Evolutionary conservation across 2,113 vertebrate species (phyloP).

Genomic region (Gymnorhina tibicen): DNA sequence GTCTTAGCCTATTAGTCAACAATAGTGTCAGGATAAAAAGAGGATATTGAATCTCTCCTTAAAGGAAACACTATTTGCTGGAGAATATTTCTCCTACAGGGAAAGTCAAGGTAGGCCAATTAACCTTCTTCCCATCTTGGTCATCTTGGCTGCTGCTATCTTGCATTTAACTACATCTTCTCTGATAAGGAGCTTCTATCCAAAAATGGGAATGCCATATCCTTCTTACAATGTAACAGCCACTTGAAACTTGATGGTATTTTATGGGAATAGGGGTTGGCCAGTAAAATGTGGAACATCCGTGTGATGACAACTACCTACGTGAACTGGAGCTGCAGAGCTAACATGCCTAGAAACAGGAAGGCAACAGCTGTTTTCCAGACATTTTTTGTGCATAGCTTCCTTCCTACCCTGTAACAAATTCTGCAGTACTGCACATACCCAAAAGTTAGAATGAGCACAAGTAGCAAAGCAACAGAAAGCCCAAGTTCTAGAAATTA

Average conservation of each 20-base stretch:
- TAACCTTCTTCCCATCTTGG: neutral
- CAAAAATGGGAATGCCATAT: neutral
- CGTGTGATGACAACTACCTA: neutral
- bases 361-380: neutral
- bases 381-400: neutral
- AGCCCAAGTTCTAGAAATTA: neutral
- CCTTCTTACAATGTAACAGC: neutral
- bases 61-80: neutral
- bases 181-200: neutral
- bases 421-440: neutral
- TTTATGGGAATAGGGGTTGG: neutral
- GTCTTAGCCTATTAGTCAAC: neutral
- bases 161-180: neutral
- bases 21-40: neutral
- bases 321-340: neutral
- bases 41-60: neutral
- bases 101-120: neutral
- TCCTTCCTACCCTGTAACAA: neutral
- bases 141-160: neutral
- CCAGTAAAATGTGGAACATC: neutral
- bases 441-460: neutral
- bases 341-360: neutral
- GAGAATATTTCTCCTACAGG: neutral
- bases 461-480: neutral
- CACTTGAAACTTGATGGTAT: neutral